Base-by-base conservation (phyloP, 2,888 invertebrate genomes). In the Julus scandinavius region DNA sequence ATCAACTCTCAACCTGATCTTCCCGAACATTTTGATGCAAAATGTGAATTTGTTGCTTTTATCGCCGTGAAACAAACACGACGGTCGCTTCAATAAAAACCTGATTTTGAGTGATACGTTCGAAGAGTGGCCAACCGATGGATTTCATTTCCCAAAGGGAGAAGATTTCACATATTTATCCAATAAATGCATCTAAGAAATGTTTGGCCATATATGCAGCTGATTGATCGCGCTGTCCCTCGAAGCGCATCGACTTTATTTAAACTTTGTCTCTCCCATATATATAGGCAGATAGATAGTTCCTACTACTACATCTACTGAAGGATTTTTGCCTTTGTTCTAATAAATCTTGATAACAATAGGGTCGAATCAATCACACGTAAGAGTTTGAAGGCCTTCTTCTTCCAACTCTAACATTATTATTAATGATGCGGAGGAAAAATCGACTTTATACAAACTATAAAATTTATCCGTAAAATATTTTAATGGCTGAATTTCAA, bases 301-400 rank as follows among this genome's bases (percentile, higher is more conserved):
- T 29, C 29, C 29, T 29, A 29, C 29, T 29, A 29, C 29, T 29
- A 29, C 29, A 29, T 1, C 29, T 29, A 29, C 80, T 1, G 15
- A 9, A 38, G 80, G 80, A 72, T 80, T 80, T 80, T 80, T 80
- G 80, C 80, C 38, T 80, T 80, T 80, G 80, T 80, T 80, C 80
- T 80, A 80, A 80, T 80, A 80, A 80, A 80, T 80, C 80, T 80
- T 80, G 80, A 80, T 80, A 80, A 80, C 80, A 80, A 80, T 80
- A 80, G 38, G 80, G 29, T 80, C 80, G 80, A 80, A 80, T 80
- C 80, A 80, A 80, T 80, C 80, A 80, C 80, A 80, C 15, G 15
- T 38, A 38, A 38, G 38, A 40, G 13, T 80, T 80, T 80, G 80
- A 80, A 80, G 15, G 38, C 80, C 11, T 5, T 80, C 38, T 13